Conservation (phyloP, 2,888 invertebrate genomes). For the Nebria salina region DNA sequence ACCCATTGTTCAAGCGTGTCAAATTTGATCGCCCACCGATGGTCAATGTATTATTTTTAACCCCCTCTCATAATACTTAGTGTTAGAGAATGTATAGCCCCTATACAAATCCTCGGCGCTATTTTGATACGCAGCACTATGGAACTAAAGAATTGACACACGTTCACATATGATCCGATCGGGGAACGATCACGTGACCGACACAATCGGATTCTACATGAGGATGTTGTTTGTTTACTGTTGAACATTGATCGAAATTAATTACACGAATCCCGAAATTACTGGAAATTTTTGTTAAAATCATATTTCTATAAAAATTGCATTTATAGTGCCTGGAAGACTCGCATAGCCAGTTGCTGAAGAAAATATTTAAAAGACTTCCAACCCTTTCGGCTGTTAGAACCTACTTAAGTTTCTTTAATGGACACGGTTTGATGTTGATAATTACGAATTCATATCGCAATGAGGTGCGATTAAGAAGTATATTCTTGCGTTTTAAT, state of each 20-base stretch:
- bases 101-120: neutral
- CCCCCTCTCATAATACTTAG: slow-evolving; percentile 36
- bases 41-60: slow-evolving; percentile 57
- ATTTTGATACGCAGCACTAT: slow-evolving; percentile 6
- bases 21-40: slow-evolving; percentile 53
- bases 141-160: slow-evolving; percentile 13
- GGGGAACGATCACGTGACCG: slow-evolving; percentile 31
- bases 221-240: slow-evolving; percentile 38
- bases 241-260: slow-evolving; percentile 29
- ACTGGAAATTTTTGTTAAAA: too few species aligned
- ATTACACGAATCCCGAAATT: slow-evolving; percentile 21
- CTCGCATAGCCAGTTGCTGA: too few species aligned
- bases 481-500: slow-evolving; percentile 45
- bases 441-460: slow-evolving; percentile 47
- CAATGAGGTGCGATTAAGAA: slow-evolving; percentile 46
- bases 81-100: slow-evolving; percentile 14
- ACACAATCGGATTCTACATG: slow-evolving; percentile 45
- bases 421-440: slow-evolving; percentile 34
- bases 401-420: slow-evolving; percentile 31
- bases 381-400: slow-evolving; percentile 19
- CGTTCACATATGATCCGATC: slow-evolving; percentile 3
- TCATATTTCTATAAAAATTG: too few species aligned
- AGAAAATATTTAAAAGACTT: slow-evolving; percentile 2
- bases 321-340: too few species aligned
- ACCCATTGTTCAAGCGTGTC: slow-evolving; percentile 52